Conservation (phyloP, 2,113 vertebrate species). For the Sander vitreus region DNA sequence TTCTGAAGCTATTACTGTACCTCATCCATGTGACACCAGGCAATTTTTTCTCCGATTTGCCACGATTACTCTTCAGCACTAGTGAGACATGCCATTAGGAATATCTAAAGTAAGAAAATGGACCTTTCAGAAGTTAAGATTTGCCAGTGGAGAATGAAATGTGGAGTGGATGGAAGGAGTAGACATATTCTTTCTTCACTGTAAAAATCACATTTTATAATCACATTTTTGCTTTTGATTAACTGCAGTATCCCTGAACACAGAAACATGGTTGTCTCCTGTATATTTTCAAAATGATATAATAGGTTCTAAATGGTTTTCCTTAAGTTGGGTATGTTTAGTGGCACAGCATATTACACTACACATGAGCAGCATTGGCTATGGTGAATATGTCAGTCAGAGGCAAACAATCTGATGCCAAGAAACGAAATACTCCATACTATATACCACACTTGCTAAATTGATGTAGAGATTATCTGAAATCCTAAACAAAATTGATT, state of each 20-base stretch:
- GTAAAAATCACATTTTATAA: slow-evolving; percentile 10
- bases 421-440: not conserved
- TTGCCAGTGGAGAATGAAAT: not conserved
- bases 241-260: not conserved
- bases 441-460: not conserved
- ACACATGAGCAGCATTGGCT: not conserved
- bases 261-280: not conserved
- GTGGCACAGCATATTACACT: too few species aligned
- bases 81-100: not conserved
- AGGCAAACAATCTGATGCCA: not conserved
- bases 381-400: not conserved
- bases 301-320: too few species aligned
- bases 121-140: slow-evolving; percentile 12
- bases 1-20: slow-evolving; percentile 23
- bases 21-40: slow-evolving; percentile 28
- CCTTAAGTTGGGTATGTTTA: not conserved
- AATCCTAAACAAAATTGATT: not conserved
- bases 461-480: not conserved
- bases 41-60: not conserved
- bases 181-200: slow-evolving; percentile 5
- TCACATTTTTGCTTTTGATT: not conserved
- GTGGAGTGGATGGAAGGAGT: not conserved
- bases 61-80: not conserved
- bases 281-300: too few species aligned
- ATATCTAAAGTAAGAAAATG: slow-evolving; percentile 9